Evolutionary conservation across 92 coral and sea anemone species (phyloP), one percentile per base, ranked within the genome.

Genomic region (Zoanthus solanderi): DNA sequence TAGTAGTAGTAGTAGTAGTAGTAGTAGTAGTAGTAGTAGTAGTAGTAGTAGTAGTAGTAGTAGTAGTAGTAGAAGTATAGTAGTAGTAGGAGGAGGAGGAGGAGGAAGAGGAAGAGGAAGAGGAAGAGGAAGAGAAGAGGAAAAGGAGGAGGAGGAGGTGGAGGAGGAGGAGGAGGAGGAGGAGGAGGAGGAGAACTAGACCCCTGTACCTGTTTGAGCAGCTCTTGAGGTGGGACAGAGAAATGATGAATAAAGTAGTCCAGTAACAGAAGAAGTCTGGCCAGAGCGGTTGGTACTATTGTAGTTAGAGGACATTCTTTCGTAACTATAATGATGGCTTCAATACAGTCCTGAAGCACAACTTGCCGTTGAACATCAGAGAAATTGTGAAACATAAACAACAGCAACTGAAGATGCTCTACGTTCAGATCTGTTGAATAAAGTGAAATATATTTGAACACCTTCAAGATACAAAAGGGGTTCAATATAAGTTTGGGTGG

Each of bases 201-300:
- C 11, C 13, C 10, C 32, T 18, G 13, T 75, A 95, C 99, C 96
- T 97, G 99, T 53, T 91, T 91, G 56, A 94, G 90, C 48, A 97
- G 89, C 56, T 97, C 98, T 75, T 94, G 89, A 5, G 98, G 99
- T 44, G 97, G 99, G 11, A 56, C 75, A 42, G 94, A 89, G 87
- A 94, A 88, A 79, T 97, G 98, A 85, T 95, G 96, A 46, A 97
- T 91, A 63, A 97, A 91, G 90, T 95, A 97, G 84, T 97, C 99
- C 28, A 94, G 89, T 37, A 97, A 84, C 16, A 91, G 78, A 68
- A 95, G 84, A 74, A 97, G 88, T 18, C 96, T 89, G 63, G 88
- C 83, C 84, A 91, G 74, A 18, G 88, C 88, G 34, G 86, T 47
- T 0, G 99, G 98, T 7, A 92, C 81, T n/a, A 72, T 89, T 52